Conservation (phyloP, 2,888 invertebrate species). For the Ophraella communa region DNA sequence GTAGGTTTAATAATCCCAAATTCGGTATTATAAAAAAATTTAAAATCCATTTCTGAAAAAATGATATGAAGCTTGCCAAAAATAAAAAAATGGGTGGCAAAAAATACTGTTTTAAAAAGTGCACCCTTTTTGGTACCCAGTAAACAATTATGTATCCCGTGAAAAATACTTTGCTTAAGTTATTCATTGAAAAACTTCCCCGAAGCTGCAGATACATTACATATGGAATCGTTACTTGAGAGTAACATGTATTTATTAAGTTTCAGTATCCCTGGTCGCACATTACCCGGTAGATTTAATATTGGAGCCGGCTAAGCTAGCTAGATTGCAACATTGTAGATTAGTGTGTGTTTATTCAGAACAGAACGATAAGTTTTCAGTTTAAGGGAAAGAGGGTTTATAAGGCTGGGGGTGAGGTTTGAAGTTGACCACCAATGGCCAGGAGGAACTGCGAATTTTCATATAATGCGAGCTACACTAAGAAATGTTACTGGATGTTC, state of each 20-base stretch:
- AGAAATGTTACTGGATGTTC: not conserved
- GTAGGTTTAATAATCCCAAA: too few species aligned
- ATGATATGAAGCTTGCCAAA: too few species aligned
- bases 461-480: not conserved
- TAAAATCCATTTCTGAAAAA: too few species aligned
- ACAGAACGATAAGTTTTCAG: constrained; percentile 53
- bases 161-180: too few species aligned
- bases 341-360: constrained; percentile 56
- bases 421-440: constrained; percentile 29
- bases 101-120: too few species aligned
- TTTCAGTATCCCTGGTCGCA: constrained; percentile 43
- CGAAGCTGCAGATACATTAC: constrained; percentile 19
- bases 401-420: constrained; percentile 3
- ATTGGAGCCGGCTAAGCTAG: constrained; percentile 45
- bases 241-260: constrained; percentile 43
- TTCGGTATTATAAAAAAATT: too few species aligned
- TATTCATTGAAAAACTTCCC: not conserved
- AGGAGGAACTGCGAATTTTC: constrained; percentile 26
- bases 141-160: too few species aligned
- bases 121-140: too few species aligned
- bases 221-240: constrained; percentile 37
- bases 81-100: too few species aligned
- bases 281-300: constrained; percentile 52
- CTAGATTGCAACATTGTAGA: constrained; percentile 56
- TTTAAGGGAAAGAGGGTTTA: constrained; percentile 32